Base-by-base conservation (phyloP, 1,140 invertebrate species). In the Drosophila mauritiana region DNA sequence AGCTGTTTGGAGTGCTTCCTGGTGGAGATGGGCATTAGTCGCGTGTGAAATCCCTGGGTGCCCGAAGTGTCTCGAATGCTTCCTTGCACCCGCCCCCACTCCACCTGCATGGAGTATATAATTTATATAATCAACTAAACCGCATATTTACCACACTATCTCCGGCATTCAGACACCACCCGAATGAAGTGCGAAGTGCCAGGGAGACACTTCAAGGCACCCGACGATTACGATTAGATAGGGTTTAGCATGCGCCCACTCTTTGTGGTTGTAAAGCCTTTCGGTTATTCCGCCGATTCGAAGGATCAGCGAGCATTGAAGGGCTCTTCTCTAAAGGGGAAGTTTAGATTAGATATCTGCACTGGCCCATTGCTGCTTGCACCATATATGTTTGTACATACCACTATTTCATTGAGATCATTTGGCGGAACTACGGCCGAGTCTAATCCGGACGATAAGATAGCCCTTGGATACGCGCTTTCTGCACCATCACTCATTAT, bases 161-260 rank as follows among this genome's bases (percentile, higher is more conserved):
- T 78, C 43, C 43, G 27, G 51, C 67, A 69, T 73, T 80, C 59
- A 56, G 68, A 78, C 82, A 68, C 46, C 64, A 56, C 65, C 76
- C 36, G 62, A 76, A 62, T 84, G 45, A 85, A 84, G 80, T 85
- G 81, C 31, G 42, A 85, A 84, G 81, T 85, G 81, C 31, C 46
- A 12, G 42, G 54, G 20, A 49, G 37, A 57, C 83, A 74, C 81
- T 85, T 64, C 59, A 78, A 63, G 52, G 43, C 53, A 39, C 36
- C 67, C 67, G 67, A 70, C 68, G 42, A 69, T 22, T 53, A 49
- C 45, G 81, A 85, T 85, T 82, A 85, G 81, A 85, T 85, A 86
- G 64, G 63, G 56, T 37, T 52, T 61, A 86, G 51, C 68, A 86
- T 81, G 81, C 72, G 82, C 7, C 57, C 49, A 51, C 34, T 53